Percentiles rank a stretch among this genome's conserved stretches.
Conservation (phyloP, 2,113 vertebrate genomes). For the Aegithalos caudatus region DNA sequence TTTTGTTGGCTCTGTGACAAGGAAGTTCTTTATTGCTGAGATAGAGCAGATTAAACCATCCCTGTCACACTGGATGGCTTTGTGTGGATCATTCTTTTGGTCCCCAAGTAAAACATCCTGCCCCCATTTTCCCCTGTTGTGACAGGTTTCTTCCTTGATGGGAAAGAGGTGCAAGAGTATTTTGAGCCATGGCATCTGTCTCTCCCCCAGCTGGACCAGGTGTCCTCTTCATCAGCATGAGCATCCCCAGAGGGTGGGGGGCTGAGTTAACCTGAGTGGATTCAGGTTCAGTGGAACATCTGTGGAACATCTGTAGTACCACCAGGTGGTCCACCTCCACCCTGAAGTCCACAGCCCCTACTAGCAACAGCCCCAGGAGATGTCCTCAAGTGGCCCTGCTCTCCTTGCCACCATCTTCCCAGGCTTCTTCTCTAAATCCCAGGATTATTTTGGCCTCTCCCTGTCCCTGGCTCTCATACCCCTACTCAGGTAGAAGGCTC, state of each 20-base stretch:
- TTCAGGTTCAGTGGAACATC: not conserved
- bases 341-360: not conserved
- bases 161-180: no score
- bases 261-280: not conserved
- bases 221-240: not conserved
- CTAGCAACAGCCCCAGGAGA: not conserved
- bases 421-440: not conserved
- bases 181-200: rapidly evolving
- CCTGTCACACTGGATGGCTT: not conserved
- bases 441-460: not conserved
- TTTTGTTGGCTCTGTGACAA: slow-evolving; percentile 3
- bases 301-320: not conserved
- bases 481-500: not conserved
- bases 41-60: not conserved
- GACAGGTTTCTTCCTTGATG: not conserved
- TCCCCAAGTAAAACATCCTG: not conserved
- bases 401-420: not conserved
- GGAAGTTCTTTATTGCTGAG: slow-evolving; percentile 24
- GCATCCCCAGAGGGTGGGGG: not conserved
- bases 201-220: not conserved
- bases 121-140: not conserved
- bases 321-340: not conserved
- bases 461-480: rapidly evolving
- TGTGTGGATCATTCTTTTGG: not conserved
- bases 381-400: not conserved